phyloP scores from a whole-genome alignment of 2,113 vertebrate genomes.

The Halichoeres trimaculatus region DNA sequence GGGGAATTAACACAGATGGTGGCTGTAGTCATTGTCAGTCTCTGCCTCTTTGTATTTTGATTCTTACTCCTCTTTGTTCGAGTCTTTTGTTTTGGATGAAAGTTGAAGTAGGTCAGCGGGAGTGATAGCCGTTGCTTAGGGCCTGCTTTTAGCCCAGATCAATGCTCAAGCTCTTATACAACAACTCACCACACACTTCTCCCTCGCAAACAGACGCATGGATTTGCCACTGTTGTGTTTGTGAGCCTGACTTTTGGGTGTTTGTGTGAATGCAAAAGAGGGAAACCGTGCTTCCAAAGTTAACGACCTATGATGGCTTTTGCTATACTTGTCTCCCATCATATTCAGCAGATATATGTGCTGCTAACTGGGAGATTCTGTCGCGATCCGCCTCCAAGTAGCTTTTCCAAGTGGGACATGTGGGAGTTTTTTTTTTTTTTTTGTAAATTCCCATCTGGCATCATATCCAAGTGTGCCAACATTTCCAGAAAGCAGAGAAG shows the following conservation, averaged over 20 bases:
- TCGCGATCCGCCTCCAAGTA: conserved; percentile 5
- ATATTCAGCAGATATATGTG: conserved; percentile 23
- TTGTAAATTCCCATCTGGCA: conserved; percentile 32
- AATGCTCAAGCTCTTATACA: conserved; percentile 62
- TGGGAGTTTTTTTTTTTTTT: conserved; percentile 17
- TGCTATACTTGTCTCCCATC: conserved; percentile 11
- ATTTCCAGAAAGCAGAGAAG: conserved; percentile 20
- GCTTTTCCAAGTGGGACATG: conserved; percentile 45
- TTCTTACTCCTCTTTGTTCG: conserved; percentile 9
- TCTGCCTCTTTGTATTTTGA: conserved; percentile 14
- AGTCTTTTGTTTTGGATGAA: conserved; percentile 65
- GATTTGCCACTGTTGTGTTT: conserved; percentile 14
- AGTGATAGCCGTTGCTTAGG: conserved; percentile 68
- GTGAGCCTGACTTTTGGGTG: not conserved
- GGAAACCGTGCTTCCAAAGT: not conserved
- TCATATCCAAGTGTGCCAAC: conserved; percentile 17
- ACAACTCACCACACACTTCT: conserved; percentile 51
- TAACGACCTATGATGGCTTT: conserved; percentile 5
- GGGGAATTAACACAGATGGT: conserved; percentile 41
- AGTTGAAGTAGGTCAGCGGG: conserved; percentile 76
- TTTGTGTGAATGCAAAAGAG: not conserved
- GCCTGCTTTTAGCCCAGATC: conserved; percentile 72
- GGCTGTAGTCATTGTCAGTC: conserved; percentile 21
- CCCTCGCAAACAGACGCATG: conserved; percentile 48
- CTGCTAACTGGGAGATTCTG: conserved; percentile 16